Conservation (phyloP, 2,797 vertebrate species). For the Alfaro cultratus region DNA sequence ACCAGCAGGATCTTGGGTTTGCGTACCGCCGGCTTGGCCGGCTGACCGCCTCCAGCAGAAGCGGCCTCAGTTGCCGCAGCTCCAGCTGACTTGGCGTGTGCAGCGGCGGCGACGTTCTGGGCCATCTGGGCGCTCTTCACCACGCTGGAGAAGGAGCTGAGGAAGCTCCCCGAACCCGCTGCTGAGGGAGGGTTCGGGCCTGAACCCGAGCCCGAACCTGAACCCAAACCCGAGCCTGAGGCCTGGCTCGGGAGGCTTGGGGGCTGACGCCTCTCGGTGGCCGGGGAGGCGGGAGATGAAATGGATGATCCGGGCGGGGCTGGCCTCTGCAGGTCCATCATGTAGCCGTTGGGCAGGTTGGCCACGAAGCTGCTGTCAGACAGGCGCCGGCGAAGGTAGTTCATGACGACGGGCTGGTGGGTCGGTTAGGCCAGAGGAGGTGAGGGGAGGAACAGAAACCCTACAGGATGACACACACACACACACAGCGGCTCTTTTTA, state of each 20-base stretch:
- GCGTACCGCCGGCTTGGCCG: constrained; percentile 74
- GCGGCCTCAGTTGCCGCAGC: constrained; percentile 50
- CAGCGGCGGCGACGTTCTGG: constrained; percentile 76
- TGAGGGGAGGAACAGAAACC: constrained; percentile 36
- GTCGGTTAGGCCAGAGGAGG: constrained; percentile 58
- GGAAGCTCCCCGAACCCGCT: constrained; percentile 83
- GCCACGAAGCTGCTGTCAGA: constrained; percentile 97
- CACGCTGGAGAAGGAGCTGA: constrained; percentile 94
- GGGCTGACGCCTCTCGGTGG: constrained; percentile 86
- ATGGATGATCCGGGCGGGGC: constrained; percentile 85
- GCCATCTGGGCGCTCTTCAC: constrained; percentile 88
- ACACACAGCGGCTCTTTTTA: not conserved
- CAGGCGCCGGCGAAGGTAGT: constrained; percentile 94
- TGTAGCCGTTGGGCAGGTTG: constrained; percentile 96
- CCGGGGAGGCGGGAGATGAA: constrained; percentile 89
- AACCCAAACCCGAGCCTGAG: constrained; percentile 4
- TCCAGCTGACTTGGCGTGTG: constrained; percentile 75
- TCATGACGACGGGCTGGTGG: constrained; percentile 82
- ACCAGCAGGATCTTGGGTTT: constrained; percentile 92
- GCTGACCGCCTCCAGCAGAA: constrained; percentile 46
- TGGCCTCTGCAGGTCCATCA: constrained; percentile 93
- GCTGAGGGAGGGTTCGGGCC: constrained; percentile 18
- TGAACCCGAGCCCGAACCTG: constrained; percentile 34
- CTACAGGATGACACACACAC: constrained; percentile 27
- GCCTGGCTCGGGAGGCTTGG: constrained; percentile 75